Conservation (phyloP, 2,888 invertebrate genomes). For the Eumacrocentrus americanus region DNA sequence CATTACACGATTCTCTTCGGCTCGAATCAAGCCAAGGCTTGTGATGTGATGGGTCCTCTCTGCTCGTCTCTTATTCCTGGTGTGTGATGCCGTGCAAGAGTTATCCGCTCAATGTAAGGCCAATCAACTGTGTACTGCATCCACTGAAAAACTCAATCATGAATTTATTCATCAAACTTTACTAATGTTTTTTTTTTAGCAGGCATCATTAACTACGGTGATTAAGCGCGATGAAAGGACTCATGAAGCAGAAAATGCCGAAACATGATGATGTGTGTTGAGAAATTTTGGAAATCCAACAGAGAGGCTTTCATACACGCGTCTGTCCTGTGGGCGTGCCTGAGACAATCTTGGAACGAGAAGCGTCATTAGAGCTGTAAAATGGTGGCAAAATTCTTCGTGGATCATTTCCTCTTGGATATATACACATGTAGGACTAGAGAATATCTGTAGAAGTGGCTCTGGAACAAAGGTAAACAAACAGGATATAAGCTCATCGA, state of each 20-base stretch:
- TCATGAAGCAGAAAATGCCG: neutral
- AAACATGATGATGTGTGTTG: neutral
- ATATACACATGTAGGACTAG: constrained; percentile 3
- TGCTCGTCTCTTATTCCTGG: neutral
- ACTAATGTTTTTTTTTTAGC: neutral
- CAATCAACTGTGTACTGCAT: neutral
- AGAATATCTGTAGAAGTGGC: constrained; percentile 25
- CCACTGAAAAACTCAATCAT: neutral
- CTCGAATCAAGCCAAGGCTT: neutral
- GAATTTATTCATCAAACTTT: neutral
- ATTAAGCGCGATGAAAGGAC: neutral
- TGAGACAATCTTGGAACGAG: neutral
- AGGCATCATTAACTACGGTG: neutral
- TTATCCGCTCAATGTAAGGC: neutral
- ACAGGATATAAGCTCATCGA: constrained; percentile 47
- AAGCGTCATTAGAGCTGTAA: neutral
- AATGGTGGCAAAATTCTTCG: constrained; percentile 32
- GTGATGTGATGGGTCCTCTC: neutral
- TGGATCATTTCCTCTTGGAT: neutral
- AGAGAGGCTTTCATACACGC: too few species aligned
- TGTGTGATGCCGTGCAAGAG: too few species aligned
- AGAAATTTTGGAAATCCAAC: neutral
- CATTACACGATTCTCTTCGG: constrained; percentile 57
- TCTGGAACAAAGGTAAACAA: constrained; percentile 43
- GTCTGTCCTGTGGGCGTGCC: neutral